These are phyloP conservation scores for Tursiops truncatus DNA, from an alignment of 2,113 vertebrate genomes.

Conservation along the genomic window DNA sequence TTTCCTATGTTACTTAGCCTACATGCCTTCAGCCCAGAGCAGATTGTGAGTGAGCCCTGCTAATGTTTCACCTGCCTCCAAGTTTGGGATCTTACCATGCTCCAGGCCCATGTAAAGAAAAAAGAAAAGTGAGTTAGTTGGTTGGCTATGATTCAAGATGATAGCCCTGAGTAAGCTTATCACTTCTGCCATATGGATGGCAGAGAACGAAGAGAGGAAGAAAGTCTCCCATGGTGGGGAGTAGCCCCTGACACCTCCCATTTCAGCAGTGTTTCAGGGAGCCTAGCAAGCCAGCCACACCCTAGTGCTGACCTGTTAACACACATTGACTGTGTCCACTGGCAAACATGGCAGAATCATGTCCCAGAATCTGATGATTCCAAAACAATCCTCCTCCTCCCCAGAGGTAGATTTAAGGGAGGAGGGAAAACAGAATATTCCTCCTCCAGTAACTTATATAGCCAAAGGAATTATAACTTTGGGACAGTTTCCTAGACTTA, in stretches of 20 bases:
- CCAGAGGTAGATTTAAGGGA: neutral
- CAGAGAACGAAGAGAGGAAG: neutral
- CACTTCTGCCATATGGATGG: neutral
- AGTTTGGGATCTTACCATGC: neutral
- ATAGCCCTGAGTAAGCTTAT: neutral
- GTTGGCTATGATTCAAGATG: neutral
- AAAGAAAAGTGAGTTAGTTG: neutral
- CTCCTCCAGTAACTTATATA: conserved; percentile 19
- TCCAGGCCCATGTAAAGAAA: neutral
- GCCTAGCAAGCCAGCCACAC: neutral
- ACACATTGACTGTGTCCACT: neutral
- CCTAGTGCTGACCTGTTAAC: neutral
- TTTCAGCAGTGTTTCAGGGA: neutral
- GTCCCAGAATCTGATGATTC: conserved; percentile 15
- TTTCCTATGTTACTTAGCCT: neutral
- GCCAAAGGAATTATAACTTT: conserved; percentile 43
- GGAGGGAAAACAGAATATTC: neutral
- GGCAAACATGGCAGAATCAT: neutral
- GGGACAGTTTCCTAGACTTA: conserved; percentile 31
- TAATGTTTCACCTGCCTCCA: neutral
- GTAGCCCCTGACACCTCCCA: neutral
- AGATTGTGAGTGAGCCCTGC: neutral
- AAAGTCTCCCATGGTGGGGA: neutral
- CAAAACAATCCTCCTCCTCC: neutral
- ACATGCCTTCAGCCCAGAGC: neutral